A percentile compares a stretch with the other conserved stretches of the same genome.
phyloP scores from a whole-genome alignment of 2,888 invertebrate species.

The Thymelicus lineola region DNA sequence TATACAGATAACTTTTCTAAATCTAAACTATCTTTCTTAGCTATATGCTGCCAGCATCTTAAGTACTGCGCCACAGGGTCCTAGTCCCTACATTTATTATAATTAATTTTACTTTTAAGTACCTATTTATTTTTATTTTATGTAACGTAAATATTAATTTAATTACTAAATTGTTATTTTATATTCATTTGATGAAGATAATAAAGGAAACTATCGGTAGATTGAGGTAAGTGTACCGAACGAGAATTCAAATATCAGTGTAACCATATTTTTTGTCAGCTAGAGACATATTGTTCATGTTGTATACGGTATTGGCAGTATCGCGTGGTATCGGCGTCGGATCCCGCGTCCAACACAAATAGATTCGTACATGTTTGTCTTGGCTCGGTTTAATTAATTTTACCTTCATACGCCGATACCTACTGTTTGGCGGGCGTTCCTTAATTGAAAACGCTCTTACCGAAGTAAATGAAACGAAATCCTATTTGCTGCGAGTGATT shows the following conservation, averaged over 20 bases:
- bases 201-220: too few species aligned
- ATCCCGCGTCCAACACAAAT: slow-evolving; percentile 70
- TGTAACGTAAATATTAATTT: too few species aligned
- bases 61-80: too few species aligned
- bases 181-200: too few species aligned
- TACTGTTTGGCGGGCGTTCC: slow-evolving; percentile 79
- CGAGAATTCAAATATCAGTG: background rate
- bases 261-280: slow-evolving; percentile 14
- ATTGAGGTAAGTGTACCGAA: background rate
- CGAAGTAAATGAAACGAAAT: slow-evolving; percentile 82
- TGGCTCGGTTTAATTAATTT: slow-evolving; percentile 83
- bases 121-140: too few species aligned
- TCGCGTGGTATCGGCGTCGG: slow-evolving; percentile 24
- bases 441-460: slow-evolving; percentile 84
- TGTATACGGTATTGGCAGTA: slow-evolving; percentile 12
- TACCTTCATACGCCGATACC: slow-evolving; percentile 84
- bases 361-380: slow-evolving; percentile 83
- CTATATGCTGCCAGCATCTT: too few species aligned
- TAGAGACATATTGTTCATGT: background rate
- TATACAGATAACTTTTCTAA: background rate
- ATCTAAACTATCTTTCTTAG: too few species aligned
- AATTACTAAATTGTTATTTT: too few species aligned
- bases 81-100: too few species aligned
- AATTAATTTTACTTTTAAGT: too few species aligned
- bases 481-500: slow-evolving; percentile 83